Percentiles rank a stretch among this genome's conserved stretches.
These are phyloP conservation scores for Nowickia ferox DNA, from an alignment of 2,888 invertebrate genomes.

Conservation along the genomic window DNA sequence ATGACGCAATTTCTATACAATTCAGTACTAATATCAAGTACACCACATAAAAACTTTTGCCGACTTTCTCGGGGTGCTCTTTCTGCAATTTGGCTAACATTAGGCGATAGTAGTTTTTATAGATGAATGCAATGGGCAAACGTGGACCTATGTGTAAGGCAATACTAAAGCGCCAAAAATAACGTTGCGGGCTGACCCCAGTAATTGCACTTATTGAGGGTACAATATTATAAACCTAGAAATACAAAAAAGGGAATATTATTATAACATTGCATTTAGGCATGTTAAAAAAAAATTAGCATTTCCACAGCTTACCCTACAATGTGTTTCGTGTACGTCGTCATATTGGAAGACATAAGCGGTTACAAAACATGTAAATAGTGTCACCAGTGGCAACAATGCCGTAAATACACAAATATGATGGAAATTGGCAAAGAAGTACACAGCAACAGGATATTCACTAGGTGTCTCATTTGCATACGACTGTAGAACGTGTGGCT, in stretches of 20 bases:
- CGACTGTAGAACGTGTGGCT: constrained; percentile 51
- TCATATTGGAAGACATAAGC: constrained; percentile 95
- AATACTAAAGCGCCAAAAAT: constrained; percentile 95
- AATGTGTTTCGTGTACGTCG: constrained; percentile 97
- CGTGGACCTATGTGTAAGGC: constrained; percentile 96
- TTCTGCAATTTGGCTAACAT: constrained; percentile 78
- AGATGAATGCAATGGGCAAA: constrained; percentile 93
- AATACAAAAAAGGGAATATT: constrained; percentile 3
- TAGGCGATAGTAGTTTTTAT: constrained; percentile 91
- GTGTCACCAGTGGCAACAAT: constrained; percentile 92
- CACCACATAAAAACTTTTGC: constrained; percentile 86
- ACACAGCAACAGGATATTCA: constrained; percentile 83
- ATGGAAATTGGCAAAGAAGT: constrained; percentile 90
- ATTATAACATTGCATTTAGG: neutral
- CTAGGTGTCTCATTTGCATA: constrained; percentile 40
- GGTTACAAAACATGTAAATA: constrained; percentile 93
- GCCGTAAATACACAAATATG: constrained; percentile 92
- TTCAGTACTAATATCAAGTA: constrained; percentile 92
- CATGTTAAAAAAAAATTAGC: neutral
- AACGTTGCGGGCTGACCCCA: constrained; percentile 95
- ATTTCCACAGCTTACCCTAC: constrained; percentile 88
- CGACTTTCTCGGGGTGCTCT: constrained; percentile 75
- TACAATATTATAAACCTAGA: constrained; percentile 95
- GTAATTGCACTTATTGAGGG: constrained; percentile 98
- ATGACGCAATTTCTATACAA: constrained; percentile 91